Evolutionary conservation across 2,113 vertebrate genomes (phyloP), one percentile per base, ranked within the genome.

Genomic region (Myiozetetes cayanensis): DNA sequence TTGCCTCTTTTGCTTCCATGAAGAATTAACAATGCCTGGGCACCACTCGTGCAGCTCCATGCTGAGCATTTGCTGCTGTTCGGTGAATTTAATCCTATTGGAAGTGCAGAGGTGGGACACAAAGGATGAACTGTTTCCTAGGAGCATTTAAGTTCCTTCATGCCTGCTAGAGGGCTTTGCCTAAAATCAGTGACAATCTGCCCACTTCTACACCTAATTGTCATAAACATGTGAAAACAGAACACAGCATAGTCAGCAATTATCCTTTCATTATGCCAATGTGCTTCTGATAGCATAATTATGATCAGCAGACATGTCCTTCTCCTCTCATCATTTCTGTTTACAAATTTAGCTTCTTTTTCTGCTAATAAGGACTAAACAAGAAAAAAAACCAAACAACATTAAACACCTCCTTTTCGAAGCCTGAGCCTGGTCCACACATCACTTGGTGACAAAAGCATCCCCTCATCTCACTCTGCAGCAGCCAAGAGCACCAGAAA

Each of bases 191-290:
- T 59, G 79, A 88, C 90, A 91, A 72, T 25, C 75, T 91, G 68
- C 75, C 73, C 2, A 19, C 87, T 87, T 46, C 59, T n/a, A 44
- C 41, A 62, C 59, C 52, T 93, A 59, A 56, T 77, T 7, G 4
- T 75, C 83, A 53, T 21, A 88, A 88, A 85, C 78, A 85, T 81
- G 83, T 70, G 76, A 88, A 96, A 95, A 94, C 72, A 94, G 79
- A 94, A 35, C 20, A 27, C 52, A 39, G 46, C n/a, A 46, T 1
- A 94, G 47, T 44, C 74, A 61, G 75, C 44, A 90, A 78, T 71
- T 86, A 87, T 84, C 39, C 35, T 35, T 70, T 94, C 87, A 67
- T 95, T 93, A 93, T 52, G 31, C 31, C 44, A 63, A 14, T 12
- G 52, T 81, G 55, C 63, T 83, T 94, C 75, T 93, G 46, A 10